Percentiles rank a stretch among this genome's conserved stretches.
These are phyloP conservation scores for Myotis findleyi DNA, from an alignment of 2,797 vertebrate species.

Conservation along the genomic window DNA sequence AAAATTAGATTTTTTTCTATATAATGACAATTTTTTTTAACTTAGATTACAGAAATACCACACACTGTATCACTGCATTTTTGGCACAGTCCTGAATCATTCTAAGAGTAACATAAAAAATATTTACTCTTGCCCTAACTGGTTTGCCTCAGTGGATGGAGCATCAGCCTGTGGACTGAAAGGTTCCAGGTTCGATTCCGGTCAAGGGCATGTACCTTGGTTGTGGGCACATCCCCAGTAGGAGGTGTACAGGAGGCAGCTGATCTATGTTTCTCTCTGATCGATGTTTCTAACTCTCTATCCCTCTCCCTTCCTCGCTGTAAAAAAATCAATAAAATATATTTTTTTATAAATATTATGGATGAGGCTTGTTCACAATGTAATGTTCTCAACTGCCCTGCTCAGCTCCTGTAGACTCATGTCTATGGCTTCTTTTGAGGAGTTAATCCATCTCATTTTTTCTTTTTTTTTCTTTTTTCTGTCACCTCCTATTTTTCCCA, in stretches of 20 bases:
- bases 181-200: no score
- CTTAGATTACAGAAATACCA: not conserved
- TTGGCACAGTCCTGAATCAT: not conserved
- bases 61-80: not conserved
- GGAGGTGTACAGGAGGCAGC: no score
- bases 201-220: no score
- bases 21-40: not conserved
- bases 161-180: fast-evolving
- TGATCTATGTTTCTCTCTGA: no score
- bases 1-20: not conserved
- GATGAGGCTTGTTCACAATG: not conserved
- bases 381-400: not conserved
- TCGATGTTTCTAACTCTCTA: no score
- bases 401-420: not conserved
- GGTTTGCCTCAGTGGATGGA: no score
- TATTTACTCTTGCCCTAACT: not conserved
- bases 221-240: no score
- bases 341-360: no score
- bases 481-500: not conserved
- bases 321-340: no score
- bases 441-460: not conserved
- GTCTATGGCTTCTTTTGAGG: not conserved
- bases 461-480: not conserved
- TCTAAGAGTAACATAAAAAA: not conserved
- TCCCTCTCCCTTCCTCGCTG: no score